Evolutionary conservation across 2,113 vertebrate species (phyloP).

Genomic region (Lipotes vexillifer): DNA sequence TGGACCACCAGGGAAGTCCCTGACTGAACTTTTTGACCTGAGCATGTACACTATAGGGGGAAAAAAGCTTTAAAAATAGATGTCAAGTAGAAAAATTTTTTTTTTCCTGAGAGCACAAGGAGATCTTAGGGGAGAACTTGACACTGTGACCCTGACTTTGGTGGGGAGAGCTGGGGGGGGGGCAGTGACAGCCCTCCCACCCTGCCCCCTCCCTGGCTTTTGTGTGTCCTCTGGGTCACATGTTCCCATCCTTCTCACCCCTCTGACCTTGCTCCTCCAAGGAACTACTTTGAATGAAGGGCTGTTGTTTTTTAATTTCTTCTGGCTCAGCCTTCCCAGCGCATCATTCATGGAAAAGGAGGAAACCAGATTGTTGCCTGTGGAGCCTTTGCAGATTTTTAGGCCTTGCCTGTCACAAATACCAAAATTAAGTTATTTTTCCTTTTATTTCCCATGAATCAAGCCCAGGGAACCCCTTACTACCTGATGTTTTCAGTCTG

Average conservation of each 20-base stretch:
- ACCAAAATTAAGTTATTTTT: neutral
- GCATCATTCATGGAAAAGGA: neutral
- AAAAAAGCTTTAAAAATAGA: neutral
- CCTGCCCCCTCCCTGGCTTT: no score
- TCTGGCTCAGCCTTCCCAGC: neutral
- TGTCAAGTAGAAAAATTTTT: neutral
- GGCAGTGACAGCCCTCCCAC: accelerated
- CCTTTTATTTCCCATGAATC: neutral
- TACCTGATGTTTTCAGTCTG: neutral
- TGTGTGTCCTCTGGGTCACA: neutral
- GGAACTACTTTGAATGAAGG: neutral
- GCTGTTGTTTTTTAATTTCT: neutral
- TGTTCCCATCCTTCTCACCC: neutral
- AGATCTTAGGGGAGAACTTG: neutral
- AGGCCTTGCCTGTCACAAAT: neutral
- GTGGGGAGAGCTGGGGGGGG: neutral
- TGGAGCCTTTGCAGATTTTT: neutral
- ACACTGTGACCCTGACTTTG: no score
- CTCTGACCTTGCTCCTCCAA: neutral
- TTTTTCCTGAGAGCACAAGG: neutral
- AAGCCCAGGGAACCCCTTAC: neutral
- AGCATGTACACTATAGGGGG: neutral
- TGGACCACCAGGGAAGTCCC: no score
- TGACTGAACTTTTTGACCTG: neutral
- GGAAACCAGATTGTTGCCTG: neutral